Evolutionary conservation across 2,888 invertebrate genomes (phyloP).

Genomic region (Gerris lacustris): DNA sequence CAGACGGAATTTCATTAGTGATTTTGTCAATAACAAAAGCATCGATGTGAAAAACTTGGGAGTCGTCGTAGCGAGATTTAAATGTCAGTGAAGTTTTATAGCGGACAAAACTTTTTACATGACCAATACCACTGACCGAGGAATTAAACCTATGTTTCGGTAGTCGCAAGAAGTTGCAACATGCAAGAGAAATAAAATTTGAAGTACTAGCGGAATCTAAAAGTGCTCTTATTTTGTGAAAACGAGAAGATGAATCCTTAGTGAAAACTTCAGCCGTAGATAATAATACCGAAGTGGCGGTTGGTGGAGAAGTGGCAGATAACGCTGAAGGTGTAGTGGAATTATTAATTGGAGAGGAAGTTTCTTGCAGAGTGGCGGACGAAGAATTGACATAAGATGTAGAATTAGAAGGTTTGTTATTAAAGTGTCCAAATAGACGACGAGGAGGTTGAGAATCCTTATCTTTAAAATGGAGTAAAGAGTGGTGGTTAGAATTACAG

Average conservation of each 20-base stretch:
- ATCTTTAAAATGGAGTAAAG: not conserved
- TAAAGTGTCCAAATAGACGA: no score
- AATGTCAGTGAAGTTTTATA: not conserved
- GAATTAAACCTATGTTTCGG: not conserved
- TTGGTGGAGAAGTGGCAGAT: not conserved
- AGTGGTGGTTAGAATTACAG: not conserved
- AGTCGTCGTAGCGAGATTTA: not conserved
- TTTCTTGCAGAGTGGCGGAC: not conserved
- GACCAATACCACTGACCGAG: not conserved
- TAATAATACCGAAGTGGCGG: not conserved
- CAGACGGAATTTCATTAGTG: conserved; percentile 1
- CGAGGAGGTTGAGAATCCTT: not conserved
- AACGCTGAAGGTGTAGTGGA: not conserved
- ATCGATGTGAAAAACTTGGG: not conserved
- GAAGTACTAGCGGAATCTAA: not conserved
- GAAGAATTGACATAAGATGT: no score
- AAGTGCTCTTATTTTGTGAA: not conserved
- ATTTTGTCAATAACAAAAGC: not conserved
- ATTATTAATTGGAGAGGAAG: not conserved
- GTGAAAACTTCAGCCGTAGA: not conserved
- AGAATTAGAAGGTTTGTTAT: no score
- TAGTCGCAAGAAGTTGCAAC: not conserved
- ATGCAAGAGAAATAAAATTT: not conserved
- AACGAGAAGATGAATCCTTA: not conserved
- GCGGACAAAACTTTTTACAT: not conserved